These are phyloP conservation scores for Hyaena hyaena DNA, from an alignment of 2,113 vertebrate genomes.

Conservation along the genomic window DNA sequence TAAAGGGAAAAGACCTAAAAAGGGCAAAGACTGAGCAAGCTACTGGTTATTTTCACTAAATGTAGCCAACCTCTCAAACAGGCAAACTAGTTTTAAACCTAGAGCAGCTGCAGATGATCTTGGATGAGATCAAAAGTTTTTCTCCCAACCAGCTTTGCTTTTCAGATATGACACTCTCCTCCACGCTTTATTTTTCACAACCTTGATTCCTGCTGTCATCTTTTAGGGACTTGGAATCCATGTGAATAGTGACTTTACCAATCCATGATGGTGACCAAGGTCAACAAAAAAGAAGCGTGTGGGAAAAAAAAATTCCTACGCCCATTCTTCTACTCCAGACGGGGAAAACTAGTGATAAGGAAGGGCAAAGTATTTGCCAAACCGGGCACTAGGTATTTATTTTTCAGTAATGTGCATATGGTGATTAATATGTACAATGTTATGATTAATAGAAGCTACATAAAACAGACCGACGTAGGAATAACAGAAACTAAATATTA, in stretches of 20 bases:
- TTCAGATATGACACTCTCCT: not conserved
- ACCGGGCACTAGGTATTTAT: not conserved
- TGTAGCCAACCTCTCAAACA: not conserved
- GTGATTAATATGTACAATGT: not conserved
- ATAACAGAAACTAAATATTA: not conserved
- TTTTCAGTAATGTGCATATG: not conserved
- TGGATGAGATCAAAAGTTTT: not conserved
- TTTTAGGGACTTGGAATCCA: constrained; percentile 41
- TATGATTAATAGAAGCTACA: not conserved
- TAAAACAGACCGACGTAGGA: not conserved
- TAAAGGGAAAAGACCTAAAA: constrained; percentile 50
- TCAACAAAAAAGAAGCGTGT: not conserved
- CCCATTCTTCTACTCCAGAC: not conserved
- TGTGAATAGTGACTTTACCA: not conserved
- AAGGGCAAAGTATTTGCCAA: not conserved
- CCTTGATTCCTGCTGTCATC: constrained; percentile 18
- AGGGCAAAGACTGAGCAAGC: constrained; percentile 53
- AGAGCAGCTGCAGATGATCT: not conserved
- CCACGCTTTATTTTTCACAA: not conserved
- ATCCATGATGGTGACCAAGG: not conserved
- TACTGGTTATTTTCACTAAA: not conserved
- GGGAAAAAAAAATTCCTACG: not conserved
- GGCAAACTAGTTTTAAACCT: not conserved
- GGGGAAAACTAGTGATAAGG: not conserved
- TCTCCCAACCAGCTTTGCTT: not conserved